Evolutionary conservation across 2,113 vertebrate species (phyloP).

Genomic region (Phalacrocorax aristotelis): DNA sequence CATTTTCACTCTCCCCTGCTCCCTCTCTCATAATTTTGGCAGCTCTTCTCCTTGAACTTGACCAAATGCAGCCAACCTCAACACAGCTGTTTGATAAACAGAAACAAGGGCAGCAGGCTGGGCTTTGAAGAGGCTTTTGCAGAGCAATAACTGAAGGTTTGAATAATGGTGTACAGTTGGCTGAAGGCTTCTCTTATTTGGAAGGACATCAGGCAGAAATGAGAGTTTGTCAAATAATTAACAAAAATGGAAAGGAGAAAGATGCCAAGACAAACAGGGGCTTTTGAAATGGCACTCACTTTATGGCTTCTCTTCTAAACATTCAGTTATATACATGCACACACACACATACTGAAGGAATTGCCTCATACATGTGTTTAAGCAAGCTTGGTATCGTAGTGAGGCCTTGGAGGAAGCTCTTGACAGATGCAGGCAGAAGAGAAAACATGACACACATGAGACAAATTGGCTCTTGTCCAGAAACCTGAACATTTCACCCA

Average conservation of each 20-base stretch:
- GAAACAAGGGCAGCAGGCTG: slow-evolving; percentile 53
- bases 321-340: background rate
- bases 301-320: slow-evolving; percentile 30
- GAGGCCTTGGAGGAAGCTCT: slow-evolving; percentile 36
- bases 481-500: background rate
- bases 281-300: slow-evolving; percentile 50
- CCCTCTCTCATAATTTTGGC: slow-evolving; percentile 54
- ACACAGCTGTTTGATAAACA: slow-evolving; percentile 71
- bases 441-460: slow-evolving; percentile 9
- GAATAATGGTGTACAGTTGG: slow-evolving; percentile 52
- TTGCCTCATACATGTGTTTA: background rate
- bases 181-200: slow-evolving; percentile 50
- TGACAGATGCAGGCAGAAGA: background rate
- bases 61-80: slow-evolving; percentile 49
- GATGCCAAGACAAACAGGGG: slow-evolving; percentile 68
- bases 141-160: slow-evolving; percentile 41
- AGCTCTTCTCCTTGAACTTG: slow-evolving; percentile 50
- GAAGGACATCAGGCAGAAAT: slow-evolving; percentile 51
- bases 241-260: slow-evolving; percentile 57
- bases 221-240: slow-evolving; percentile 61
- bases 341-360: background rate
- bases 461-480: background rate
- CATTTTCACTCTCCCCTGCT: slow-evolving; percentile 43
- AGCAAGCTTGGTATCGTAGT: slow-evolving; percentile 1
- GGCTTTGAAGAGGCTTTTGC: slow-evolving; percentile 58